Conservation (phyloP, 2,113 vertebrate genomes). For the Psephotus haematonotus region DNA sequence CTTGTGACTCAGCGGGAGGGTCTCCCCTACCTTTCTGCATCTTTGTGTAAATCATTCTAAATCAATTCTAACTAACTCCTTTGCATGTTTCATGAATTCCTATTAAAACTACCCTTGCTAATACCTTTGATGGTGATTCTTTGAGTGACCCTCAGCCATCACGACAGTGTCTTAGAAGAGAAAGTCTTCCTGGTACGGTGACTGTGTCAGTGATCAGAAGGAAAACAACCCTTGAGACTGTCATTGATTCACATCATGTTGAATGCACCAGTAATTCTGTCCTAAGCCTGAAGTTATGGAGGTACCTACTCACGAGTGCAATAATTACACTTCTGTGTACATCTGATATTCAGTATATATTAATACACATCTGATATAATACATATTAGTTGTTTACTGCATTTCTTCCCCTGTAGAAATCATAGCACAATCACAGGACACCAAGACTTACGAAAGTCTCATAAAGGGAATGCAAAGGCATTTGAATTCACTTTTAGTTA, state of each 20-base stretch:
- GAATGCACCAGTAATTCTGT: background rate
- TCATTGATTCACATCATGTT: fast-evolving
- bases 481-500: background rate
- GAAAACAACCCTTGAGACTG: background rate
- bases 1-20: background rate
- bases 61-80: background rate
- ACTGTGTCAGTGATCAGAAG: background rate
- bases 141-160: background rate
- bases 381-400: background rate
- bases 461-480: background rate
- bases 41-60: background rate
- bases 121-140: background rate
- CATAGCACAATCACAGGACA: background rate
- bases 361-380: background rate
- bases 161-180: background rate
- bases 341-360: background rate
- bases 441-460: background rate
- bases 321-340: background rate
- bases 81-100: background rate
- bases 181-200: background rate
- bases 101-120: background rate
- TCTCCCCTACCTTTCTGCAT: background rate
- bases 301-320: background rate
- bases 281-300: background rate
- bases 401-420: background rate